Percentiles rank a stretch among this genome's conserved stretches.
phyloP scores from a whole-genome alignment of 2,113 vertebrate species.

The Diadophis punctatus region DNA sequence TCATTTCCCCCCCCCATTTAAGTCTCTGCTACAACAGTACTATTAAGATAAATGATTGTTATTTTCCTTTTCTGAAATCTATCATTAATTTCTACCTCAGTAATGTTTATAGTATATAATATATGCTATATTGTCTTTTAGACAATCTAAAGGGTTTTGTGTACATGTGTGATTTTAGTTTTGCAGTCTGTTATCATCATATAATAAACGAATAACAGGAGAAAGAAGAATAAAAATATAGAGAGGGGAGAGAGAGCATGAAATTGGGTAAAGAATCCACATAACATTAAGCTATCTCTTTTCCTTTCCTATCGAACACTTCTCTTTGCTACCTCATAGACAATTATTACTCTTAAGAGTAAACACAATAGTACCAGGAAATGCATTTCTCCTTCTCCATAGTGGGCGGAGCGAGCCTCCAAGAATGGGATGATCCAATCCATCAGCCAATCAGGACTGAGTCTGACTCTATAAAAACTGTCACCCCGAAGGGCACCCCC shows the following conservation, averaged over 20 bases:
- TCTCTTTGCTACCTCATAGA: neutral
- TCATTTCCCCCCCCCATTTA: rapidly evolving
- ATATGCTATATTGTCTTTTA: neutral
- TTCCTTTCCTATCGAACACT: neutral
- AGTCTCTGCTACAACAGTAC: conserved; percentile 14
- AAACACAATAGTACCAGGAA: conserved; percentile 30
- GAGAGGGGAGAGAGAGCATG: conserved; percentile 21
- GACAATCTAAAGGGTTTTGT: conserved; percentile 25
- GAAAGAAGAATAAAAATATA: neutral
- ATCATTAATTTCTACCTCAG: conserved; percentile 8
- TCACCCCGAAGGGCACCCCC: too few relatives aligned
- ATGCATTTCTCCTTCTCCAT: conserved; percentile 18
- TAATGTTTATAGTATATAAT: conserved; percentile 44
- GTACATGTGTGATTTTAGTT: conserved; percentile 40
- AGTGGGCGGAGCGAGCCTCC: too few relatives aligned
- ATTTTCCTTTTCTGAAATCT: conserved; percentile 13
- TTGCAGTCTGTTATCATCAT: neutral
- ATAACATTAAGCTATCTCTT: neutral
- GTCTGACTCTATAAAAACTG: too few relatives aligned
- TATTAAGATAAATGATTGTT: conserved; percentile 17
- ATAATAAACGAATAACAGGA: conserved; percentile 36
- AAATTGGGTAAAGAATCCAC: neutral
- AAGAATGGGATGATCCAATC: too few relatives aligned
- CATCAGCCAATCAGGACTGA: too few relatives aligned
- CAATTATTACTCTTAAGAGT: neutral